Evolutionary conservation across 1,140 invertebrate species (phyloP), one percentile per base, ranked within the genome.

Genomic region (Rhynchophorus ferrugineus): DNA sequence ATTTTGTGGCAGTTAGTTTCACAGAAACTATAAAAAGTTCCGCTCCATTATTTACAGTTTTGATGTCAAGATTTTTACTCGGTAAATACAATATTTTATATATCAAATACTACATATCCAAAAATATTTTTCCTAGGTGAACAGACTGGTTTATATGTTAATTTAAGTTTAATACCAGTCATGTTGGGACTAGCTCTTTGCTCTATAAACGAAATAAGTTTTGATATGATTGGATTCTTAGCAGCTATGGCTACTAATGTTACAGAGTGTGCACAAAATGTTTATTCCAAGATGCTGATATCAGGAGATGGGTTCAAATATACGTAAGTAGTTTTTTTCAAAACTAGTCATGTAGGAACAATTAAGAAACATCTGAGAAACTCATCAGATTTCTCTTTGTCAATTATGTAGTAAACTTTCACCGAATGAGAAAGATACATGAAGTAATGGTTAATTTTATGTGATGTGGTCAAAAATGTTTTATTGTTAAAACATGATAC

Each of bases 11-110:
- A 45, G 87, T 90, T 18, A 89, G 85, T 69, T 91, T 91, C 71
- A 89, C 87, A 24, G 88, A 90, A 70, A 90, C 87, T 14, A 85
- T 91, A 13, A 91, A 91, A 70, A 88, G 85, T 71, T 89, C 87
- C 18, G 87, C 87, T 17, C 88, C 88, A 49, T 71, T 90, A 21
- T 91, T 90, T 66, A 91, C 88, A 36, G 86, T 90, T 44, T 67
- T 88, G 29, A 87, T 90, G 59, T 84, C 86, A 36, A 77, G 80
- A 71, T 71, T 83, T 68, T 70, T 81, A 61, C 73, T 87, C 69
- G 82, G 82, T 77, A 73, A 77, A 63, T 64, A 21, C 6, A 45
- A 38, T 17, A 39, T 35, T 44, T 5, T 33, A 11, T 50, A 47
- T 61, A 16, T 39, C 3, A 6, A 42, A 42, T 5, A 42, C 14